Base-by-base conservation (phyloP, 2,888 invertebrate genomes). In the Pyrrhia umbra region DNA sequence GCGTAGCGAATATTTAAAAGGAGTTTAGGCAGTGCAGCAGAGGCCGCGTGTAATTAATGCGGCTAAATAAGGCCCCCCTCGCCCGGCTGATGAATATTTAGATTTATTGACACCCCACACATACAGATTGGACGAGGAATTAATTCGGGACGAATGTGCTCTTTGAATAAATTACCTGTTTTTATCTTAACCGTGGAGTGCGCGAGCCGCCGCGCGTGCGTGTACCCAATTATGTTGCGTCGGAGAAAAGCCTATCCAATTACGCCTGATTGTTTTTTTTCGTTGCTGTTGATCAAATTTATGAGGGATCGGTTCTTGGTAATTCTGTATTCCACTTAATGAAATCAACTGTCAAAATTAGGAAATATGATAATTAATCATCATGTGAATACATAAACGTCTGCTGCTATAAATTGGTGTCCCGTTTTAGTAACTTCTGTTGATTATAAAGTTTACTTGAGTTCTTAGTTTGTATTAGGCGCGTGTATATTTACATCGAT, bases 41-140 rank as follows among this genome's bases (percentile, higher is more conserved):
- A 60, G 70, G 72, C 68, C 52, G 65, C 57, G 59, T 69, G 77
- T 86, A 84, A 87, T 84, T 80, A 86, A 84, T 82, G 81, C 81
- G 75, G 73, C 68, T 77, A 77, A 84, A 81, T 77, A 82, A 82
- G 77, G 56, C 65, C 68, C 70, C 63, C 20, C 2, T 10, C 6
- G 25, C 66, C 66, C 62, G 65, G 67, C 83, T 86, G 80, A 86
- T 89, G 87, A 88, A 88, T 89, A 89, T 89, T 89, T 88, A 89
- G 82, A 88, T 88, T 85, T 87, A 88, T 88, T 82, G 86, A 85
- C 86, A 81, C 78, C 79, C 66, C 71, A 69, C 79, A 82, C 77
- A 77, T 68, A 76, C 79, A 79, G 77, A 79, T 80, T 73, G 82
- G 74, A 75, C 75, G 70, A 74, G 62, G 72, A 64, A 81, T 81